Conservation (phyloP, 2,888 invertebrate species). For the Leptodirus hochenwartii region DNA sequence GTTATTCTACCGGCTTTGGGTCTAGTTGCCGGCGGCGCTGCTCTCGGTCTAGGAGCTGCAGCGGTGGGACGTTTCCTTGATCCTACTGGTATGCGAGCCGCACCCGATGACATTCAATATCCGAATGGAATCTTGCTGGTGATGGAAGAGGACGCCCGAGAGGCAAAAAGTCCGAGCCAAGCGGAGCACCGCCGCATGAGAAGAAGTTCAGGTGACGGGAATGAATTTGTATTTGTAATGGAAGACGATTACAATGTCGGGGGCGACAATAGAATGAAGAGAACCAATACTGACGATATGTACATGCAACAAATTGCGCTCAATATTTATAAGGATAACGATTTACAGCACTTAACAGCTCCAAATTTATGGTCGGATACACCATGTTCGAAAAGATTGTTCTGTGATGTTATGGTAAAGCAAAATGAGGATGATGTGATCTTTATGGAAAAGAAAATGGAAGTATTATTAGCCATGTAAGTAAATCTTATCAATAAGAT, state of each 20-base stretch:
- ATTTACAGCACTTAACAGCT: constrained; percentile 18
- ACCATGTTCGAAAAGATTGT: constrained; percentile 57
- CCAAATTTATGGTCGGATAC: constrained; percentile 48
- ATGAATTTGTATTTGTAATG: too few relatives aligned
- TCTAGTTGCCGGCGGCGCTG: constrained; percentile 66
- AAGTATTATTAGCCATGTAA: constrained; percentile 52
- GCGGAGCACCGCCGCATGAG: constrained; percentile 7
- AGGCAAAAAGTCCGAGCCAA: too few relatives aligned
- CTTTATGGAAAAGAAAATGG: constrained; percentile 68
- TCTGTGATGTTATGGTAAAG: constrained; percentile 55
- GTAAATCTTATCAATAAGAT: too few relatives aligned
- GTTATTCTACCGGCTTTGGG: constrained; percentile 60
- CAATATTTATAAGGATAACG: constrained; percentile 19
- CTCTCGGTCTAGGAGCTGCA: constrained; percentile 61
- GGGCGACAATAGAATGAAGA: too few relatives aligned
- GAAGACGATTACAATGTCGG: too few relatives aligned
- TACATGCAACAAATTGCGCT: constrained; percentile 22
- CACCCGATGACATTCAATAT: constrained; percentile 13
- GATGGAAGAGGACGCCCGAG: constrained; percentile 16
- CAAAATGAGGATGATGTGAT: constrained; percentile 50
- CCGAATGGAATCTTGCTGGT: constrained; percentile 21
- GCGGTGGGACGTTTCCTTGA: constrained; percentile 52
- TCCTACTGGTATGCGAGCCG: constrained; percentile 20
- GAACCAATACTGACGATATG: constrained; percentile 27
- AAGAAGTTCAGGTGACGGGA: too few relatives aligned